Conservation (phyloP, 2,797 vertebrate genomes). For the Manis javanica region DNA sequence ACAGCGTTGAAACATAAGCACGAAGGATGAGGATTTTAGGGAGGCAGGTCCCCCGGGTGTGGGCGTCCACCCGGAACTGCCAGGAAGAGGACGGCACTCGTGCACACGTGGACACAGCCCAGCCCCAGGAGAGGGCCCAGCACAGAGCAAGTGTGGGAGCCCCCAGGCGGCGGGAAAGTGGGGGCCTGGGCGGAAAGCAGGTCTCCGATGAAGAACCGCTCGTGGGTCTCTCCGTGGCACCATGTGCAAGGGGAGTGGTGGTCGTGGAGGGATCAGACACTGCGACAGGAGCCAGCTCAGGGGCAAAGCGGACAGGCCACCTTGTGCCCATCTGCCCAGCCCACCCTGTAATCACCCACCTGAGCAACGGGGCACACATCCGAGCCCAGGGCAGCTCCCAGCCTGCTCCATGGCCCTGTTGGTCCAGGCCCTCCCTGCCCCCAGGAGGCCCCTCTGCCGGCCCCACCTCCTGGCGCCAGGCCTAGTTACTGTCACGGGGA, state of each 20-base stretch:
- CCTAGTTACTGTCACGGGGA: not conserved
- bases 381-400: not conserved
- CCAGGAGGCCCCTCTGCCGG: no score
- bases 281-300: no score
- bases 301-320: no score
- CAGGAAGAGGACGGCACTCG: not conserved
- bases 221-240: not conserved
- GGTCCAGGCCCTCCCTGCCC: not conserved
- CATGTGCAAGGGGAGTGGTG: rapidly evolving
- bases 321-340: no score
- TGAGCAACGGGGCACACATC: no score
- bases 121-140: no score
- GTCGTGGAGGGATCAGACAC: rapidly evolving
- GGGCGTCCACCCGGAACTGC: no score
- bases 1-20: not conserved
- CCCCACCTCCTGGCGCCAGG: not conserved
- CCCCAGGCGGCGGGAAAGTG: rapidly evolving
- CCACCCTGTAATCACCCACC: no score
- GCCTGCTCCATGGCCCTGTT: not conserved
- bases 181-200: not conserved
- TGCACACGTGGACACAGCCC: not conserved
- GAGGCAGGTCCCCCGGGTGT: no score
- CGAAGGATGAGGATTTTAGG: not conserved
- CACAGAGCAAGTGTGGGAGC: no score
- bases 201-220: no score